Conservation (phyloP, 2,888 invertebrate species). For the Eupithecia insigniata region DNA sequence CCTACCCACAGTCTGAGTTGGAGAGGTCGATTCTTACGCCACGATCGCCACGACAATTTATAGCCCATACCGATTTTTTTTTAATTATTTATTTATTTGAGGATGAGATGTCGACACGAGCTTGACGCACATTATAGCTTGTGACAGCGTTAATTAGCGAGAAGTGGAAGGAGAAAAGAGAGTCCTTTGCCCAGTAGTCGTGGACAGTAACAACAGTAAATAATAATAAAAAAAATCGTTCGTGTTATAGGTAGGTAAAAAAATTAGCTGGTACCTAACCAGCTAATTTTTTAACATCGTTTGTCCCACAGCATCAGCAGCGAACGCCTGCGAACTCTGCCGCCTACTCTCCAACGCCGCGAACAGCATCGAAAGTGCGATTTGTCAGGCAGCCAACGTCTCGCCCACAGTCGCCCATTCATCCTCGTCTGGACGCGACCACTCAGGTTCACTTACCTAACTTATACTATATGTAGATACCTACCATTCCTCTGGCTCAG, state of each 20-base stretch:
- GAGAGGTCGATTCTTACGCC: not conserved
- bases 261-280: too few species aligned
- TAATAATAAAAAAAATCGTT: too few species aligned
- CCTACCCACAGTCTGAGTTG: too few species aligned
- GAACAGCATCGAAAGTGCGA: constrained; percentile 72
- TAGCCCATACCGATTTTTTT: not conserved
- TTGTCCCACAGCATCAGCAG: constrained; percentile 56
- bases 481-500: not conserved
- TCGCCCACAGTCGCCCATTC: constrained; percentile 34
- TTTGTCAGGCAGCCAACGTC: constrained; percentile 65
- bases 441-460: constrained; percentile 36
- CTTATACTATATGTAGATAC: not conserved
- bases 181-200: too few species aligned
- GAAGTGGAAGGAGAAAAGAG: not conserved
- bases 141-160: not conserved
- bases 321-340: constrained; percentile 65
- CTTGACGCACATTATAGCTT: not conserved
- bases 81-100: not conserved
- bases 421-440: constrained; percentile 33
- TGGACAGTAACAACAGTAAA: not conserved
- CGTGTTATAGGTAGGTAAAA: too few species aligned
- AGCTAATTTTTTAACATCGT: constrained; percentile 14
- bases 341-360: constrained; percentile 69
- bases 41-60: not conserved
- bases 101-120: too few species aligned